Percentiles rank a stretch among this genome's conserved stretches.
Conservation (phyloP, 2,888 invertebrate genomes). For the Heterodera filipjevi region DNA sequence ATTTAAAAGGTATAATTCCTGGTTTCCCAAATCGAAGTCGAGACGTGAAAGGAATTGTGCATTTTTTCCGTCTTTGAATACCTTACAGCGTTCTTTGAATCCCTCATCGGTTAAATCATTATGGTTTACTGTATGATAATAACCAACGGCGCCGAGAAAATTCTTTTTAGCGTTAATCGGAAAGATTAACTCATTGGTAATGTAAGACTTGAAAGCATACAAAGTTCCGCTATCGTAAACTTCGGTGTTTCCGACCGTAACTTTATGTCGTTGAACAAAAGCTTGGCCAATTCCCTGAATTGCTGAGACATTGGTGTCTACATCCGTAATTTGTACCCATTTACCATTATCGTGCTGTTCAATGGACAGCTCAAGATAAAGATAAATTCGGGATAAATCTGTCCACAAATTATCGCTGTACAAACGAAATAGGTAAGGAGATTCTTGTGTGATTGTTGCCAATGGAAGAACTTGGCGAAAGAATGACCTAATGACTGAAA, state of each 20-base stretch:
- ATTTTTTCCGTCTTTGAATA: slow-evolving; percentile 11
- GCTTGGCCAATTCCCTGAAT: slow-evolving; percentile 29
- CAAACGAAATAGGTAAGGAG: slow-evolving; percentile 23
- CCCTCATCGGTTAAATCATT: slow-evolving; percentile 7
- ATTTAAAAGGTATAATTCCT: too few species aligned
- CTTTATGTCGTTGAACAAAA: slow-evolving; percentile 32
- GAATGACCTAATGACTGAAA: slow-evolving; percentile 2
- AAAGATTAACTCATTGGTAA: slow-evolving; percentile 26
- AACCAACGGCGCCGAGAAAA: slow-evolving; percentile 26
- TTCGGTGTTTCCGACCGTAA: too few species aligned
- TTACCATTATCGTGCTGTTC: slow-evolving; percentile 2
- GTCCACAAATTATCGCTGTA: slow-evolving; percentile 30
- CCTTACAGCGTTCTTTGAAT: slow-evolving; percentile 5
- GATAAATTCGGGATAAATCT: slow-evolving; percentile 26
- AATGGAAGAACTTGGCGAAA: slow-evolving; percentile 30
- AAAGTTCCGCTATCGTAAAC: too few species aligned
- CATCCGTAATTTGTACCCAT: not conserved
- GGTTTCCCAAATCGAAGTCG: slow-evolving; percentile 37
- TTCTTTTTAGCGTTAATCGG: slow-evolving; percentile 18
- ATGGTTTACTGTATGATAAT: slow-evolving; percentile 17
- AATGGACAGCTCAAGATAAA: slow-evolving; percentile 23
- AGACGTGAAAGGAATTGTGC: slow-evolving; percentile 27
- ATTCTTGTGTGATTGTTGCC: slow-evolving; percentile 23
- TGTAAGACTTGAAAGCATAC: slow-evolving; percentile 25
- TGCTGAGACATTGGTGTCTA: not conserved